Percentiles rank a stretch among this genome's conserved stretches.
Conservation (phyloP, 2,888 invertebrate species). For the Podabrus alpinus region DNA sequence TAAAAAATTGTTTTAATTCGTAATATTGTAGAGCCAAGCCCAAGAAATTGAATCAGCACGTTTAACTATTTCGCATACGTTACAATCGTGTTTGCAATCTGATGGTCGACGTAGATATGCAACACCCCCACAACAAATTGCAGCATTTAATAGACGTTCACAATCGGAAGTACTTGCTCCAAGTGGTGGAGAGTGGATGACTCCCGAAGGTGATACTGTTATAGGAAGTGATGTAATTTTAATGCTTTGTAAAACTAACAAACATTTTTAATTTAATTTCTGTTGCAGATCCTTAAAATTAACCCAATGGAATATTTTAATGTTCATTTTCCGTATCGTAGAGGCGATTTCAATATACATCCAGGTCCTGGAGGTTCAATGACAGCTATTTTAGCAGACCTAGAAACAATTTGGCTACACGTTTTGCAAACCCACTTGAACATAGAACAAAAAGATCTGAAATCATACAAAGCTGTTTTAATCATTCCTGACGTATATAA, state of each 20-base stretch:
- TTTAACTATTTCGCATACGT: slow-evolving; percentile 79
- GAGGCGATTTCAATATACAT: slow-evolving; percentile 89
- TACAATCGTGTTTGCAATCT: slow-evolving; percentile 85
- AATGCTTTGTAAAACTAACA: neutral
- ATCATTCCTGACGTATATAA: slow-evolving; percentile 90
- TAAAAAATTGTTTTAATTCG: neutral
- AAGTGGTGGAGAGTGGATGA: slow-evolving; percentile 65
- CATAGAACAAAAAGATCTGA: slow-evolving; percentile 70
- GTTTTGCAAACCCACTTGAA: slow-evolving; percentile 77
- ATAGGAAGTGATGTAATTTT: slow-evolving; percentile 74
- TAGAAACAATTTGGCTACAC: slow-evolving; percentile 87
- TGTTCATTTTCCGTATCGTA: slow-evolving; percentile 85
- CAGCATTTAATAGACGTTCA: slow-evolving; percentile 82
- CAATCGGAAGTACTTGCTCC: slow-evolving; percentile 68
- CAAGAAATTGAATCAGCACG: slow-evolving; percentile 85
- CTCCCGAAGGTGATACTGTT: slow-evolving; percentile 67
- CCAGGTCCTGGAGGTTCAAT: slow-evolving; percentile 83
- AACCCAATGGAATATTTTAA: slow-evolving; percentile 76
- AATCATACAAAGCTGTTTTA: slow-evolving; percentile 83
- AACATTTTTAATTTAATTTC: slow-evolving; percentile 14
- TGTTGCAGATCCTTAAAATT: slow-evolving; percentile 63
- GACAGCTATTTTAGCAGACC: slow-evolving; percentile 79
- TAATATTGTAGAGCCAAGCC: slow-evolving; percentile 56
- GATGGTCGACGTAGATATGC: slow-evolving; percentile 81
- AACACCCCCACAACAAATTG: slow-evolving; percentile 87